These are phyloP conservation scores for Syngnathus acus DNA, from an alignment of 2,797 vertebrate genomes.

Conservation along the genomic window DNA sequence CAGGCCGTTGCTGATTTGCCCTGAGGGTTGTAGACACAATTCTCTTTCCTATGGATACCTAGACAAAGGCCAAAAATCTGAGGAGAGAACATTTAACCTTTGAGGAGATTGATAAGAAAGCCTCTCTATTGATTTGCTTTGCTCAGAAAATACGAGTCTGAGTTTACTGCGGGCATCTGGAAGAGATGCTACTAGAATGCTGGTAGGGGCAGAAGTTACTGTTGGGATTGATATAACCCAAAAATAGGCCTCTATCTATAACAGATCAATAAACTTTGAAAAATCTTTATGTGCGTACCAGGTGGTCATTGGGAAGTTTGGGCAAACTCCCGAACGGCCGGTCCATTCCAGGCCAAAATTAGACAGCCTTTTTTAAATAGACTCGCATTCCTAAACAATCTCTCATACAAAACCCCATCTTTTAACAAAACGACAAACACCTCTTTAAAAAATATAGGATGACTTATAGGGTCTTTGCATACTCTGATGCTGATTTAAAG, in stretches of 20 bases:
- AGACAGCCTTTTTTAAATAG: no score
- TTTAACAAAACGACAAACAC: no score
- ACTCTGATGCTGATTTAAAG: no score
- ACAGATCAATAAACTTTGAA: no score
- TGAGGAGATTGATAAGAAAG: slow-evolving; percentile 55
- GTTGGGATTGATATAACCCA: neutral
- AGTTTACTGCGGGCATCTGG: neutral
- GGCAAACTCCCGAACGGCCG: no score
- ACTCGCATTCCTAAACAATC: no score
- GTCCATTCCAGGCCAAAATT: no score
- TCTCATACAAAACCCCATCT: no score
- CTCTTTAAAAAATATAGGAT: no score
- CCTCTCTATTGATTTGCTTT: slow-evolving; percentile 49
- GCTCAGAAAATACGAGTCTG: slow-evolving; percentile 32
- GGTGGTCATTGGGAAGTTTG: no score
- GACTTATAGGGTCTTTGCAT: no score
- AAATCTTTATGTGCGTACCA: no score
- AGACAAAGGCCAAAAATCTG: slow-evolving; percentile 51
- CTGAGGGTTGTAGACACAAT: slow-evolving; percentile 42
- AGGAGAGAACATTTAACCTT: slow-evolving; percentile 59
- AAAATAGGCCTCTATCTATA: neutral
- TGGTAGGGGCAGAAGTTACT: neutral
- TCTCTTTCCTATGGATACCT: slow-evolving; percentile 43
- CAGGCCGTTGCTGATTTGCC: slow-evolving; percentile 39
- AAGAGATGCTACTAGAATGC: slow-evolving; percentile 1